A percentile compares a stretch with the other conserved stretches of the same genome.
Evolutionary conservation across 1,140 invertebrate genomes (phyloP).

Genomic region (Conus ventricosus): DNA sequence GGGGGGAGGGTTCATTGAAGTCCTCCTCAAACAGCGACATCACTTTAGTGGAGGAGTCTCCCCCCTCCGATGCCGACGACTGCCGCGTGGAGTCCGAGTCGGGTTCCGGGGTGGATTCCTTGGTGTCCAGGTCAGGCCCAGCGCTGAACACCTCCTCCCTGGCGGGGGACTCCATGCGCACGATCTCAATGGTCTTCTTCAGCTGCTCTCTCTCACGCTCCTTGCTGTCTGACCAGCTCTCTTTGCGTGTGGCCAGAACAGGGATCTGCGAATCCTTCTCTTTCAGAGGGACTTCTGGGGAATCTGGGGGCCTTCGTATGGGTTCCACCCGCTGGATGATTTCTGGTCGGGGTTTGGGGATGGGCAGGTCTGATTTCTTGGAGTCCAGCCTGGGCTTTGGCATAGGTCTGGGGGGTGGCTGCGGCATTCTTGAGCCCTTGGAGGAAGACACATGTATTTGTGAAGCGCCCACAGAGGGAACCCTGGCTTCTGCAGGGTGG

Average conservation of each 20-base stretch:
- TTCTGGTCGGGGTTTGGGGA: constrained; percentile 64
- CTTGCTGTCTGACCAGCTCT: constrained; percentile 33
- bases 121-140: constrained; percentile 23
- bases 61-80: neutral
- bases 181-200: constrained; percentile 51
- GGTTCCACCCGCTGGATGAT: constrained; percentile 65
- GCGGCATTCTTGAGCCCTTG: neutral
- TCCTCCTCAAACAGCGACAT: constrained; percentile 67
- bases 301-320: constrained; percentile 27
- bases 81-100: constrained; percentile 26
- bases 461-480: neutral
- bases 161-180: constrained; percentile 36
- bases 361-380: constrained; percentile 57
- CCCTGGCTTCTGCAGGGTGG: constrained; percentile 8
- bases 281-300: constrained; percentile 34
- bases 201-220: constrained; percentile 41
- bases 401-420: constrained; percentile 25
- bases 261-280: constrained; percentile 42
- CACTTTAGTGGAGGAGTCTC: constrained; percentile 33
- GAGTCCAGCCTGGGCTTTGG: constrained; percentile 31
- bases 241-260: constrained; percentile 27
- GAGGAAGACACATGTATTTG: neutral
- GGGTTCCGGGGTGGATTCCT: constrained; percentile 29
- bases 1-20: constrained; percentile 65
- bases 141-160: neutral